These are phyloP conservation scores for Volucella inanis DNA, from an alignment of 2,888 invertebrate genomes.

Conservation along the genomic window DNA sequence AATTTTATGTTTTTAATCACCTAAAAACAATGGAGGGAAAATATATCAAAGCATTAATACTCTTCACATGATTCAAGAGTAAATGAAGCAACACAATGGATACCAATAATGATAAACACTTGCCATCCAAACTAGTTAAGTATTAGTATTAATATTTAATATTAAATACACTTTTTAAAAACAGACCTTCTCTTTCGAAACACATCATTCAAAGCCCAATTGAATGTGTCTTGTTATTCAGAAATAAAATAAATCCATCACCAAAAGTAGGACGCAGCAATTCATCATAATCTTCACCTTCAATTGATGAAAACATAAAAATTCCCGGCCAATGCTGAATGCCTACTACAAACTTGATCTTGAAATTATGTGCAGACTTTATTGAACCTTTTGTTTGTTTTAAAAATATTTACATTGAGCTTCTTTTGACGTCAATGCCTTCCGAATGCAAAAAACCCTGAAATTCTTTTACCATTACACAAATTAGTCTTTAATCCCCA, in stretches of 20 bases:
- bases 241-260: conserved; percentile 1
- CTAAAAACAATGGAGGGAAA: no score
- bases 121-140: no score
- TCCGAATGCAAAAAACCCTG: conserved; percentile 19
- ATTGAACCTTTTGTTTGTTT: conserved; percentile 49
- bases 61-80: no score
- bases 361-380: conserved; percentile 44
- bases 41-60: no score
- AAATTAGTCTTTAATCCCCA: conserved; percentile 15
- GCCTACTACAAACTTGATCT: conserved; percentile 13
- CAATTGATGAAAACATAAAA: conserved; percentile 20
- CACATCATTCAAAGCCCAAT: conserved; percentile 12
- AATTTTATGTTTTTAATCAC: no score
- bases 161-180: no score
- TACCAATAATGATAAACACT: no score
- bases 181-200: background rate
- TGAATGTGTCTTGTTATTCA: conserved; percentile 9
- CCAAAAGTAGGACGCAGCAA: conserved; percentile 19
- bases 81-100: no score
- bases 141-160: no score
- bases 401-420: conserved; percentile 57
- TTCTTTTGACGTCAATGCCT: conserved; percentile 60
- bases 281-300: conserved; percentile 33
- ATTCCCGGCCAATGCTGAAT: background rate
- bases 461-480: conserved; percentile 32